Base-by-base conservation (phyloP, 2,888 invertebrate species). In the Nezara viridula region DNA sequence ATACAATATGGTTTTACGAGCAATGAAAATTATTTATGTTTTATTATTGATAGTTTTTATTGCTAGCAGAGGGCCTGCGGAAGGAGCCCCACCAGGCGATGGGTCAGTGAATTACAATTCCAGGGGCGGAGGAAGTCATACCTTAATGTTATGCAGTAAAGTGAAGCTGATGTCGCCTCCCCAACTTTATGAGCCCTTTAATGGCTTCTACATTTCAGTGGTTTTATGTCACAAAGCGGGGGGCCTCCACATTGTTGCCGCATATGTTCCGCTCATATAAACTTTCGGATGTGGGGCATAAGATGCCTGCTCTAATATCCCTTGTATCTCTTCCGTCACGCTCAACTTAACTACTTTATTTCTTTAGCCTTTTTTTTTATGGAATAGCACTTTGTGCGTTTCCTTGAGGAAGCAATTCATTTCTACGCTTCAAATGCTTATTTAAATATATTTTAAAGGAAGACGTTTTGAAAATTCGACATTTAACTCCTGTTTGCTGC, bases 191-290 rank as follows among this genome's bases (percentile, higher is more conserved):
- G 81, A 16, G n/a, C 44, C 44, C 44, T 81, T 81, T 81, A 81
- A 44, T 81, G 81, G n/a, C 81, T 81, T 81, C 81, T 44, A 47
- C 81, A 47, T 81, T 81, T 81, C 81, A 47, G 81, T 47, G 81
- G 81, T 81, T 81, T 81, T 81, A 81, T 81, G 81, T 81, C 81
- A 81, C 81, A 81, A 81, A 44, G 81, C 81, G 81, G 81, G 12
- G n/a, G n/a, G n/a, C 77, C 77, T 12, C 81, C 44, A 44, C 81
- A 81, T 81, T 81, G 81, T 81, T 81, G 66, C 44, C 81, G 24
- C 40, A 81, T 81, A 81, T 47, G 44, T 47, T 81, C 81, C 81
- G 44, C 81, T 81, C 81, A 81, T 47, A 44, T 81, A 44, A 81
- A 81, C 44, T 73, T 73, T 73, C 66, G 32, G 66, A 73, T 73